phyloP scores from a whole-genome alignment of 35 echinoderm and acorn worm genomes.

The Nesometra sesokonis region DNA sequence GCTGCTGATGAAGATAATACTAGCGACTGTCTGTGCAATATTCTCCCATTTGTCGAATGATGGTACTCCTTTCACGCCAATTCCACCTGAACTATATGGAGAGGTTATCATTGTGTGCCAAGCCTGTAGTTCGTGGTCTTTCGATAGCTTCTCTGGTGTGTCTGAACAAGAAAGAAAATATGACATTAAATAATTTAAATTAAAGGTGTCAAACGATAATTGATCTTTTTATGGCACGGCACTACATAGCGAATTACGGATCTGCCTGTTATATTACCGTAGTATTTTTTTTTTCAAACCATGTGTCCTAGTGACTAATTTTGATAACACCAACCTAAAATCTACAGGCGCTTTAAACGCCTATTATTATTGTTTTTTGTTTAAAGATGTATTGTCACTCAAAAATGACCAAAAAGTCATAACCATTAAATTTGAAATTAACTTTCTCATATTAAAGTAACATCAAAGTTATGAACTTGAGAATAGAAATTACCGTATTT shows the following conservation, averaged over 20 bases:
- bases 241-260: not conserved
- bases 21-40: constrained; percentile 32
- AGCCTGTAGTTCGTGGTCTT: constrained; percentile 26
- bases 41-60: constrained; percentile 36
- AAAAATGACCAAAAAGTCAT: no score
- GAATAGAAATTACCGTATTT: no score
- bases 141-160: constrained; percentile 1
- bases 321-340: no score
- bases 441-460: no score
- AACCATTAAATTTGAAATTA: no score
- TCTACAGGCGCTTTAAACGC: no score
- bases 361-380: no score
- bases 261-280: not conserved
- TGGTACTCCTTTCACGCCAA: constrained; percentile 45
- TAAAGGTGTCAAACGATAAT: not conserved
- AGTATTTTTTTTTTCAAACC: no score
- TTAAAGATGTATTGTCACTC: no score
- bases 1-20: constrained; percentile 71
- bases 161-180: not conserved
- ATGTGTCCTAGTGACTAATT: no score
- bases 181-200: not conserved
- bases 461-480: no score
- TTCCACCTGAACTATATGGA: not conserved
- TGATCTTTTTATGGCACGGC: not conserved
- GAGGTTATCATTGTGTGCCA: constrained; percentile 3